Base-by-base conservation (phyloP, 2,888 invertebrate genomes). In the Papilio gigon region DNA sequence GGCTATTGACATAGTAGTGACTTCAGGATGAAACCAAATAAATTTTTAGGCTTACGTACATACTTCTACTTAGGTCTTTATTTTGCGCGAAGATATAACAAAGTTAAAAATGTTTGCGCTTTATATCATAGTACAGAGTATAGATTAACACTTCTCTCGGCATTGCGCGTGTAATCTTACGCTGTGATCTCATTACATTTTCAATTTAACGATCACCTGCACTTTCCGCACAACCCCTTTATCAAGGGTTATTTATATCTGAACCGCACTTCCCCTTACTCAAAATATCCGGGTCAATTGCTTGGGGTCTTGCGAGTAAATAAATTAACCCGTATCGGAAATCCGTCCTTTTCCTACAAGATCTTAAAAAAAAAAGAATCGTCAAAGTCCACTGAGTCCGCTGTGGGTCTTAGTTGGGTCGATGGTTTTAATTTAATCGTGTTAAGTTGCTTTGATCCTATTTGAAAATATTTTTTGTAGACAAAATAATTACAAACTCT, bases 301-400 rank as follows among this genome's bases (percentile, higher is more conserved):
- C 81, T 78, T 71, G 75, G 82, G 80, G 80, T 78, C 79, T 82
- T 77, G 81, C 75, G 80, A 82, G 87, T 87, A 88, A 89, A 89
- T 88, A 89, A 88, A 89, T 88, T 89, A 87, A 86, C 86, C 82
- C 79, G 81, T 80, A 84, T 85, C 84, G 84, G 84, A 88, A 86
- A 86, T 86, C 85, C 85, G 82, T 78, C 77, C 81, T 83, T 77
- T 56, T 73, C 70, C 70, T 44, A 74, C 77, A 74, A 67, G 73
- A 74, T 74, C 66, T 69, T 35, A 40, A 42, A 40, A 40, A 44
- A 59, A 40, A 25, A 67, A 44, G 53, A 56, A 27, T 37, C 61
- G 8, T 11, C 30, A 68, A 68, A 63, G 56, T 63, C 42, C 14
- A 68, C 47, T 35, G 42, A 60, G 35, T 50, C 56, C 50, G 67